Percentiles rank a stretch among this genome's conserved stretches.
These are phyloP conservation scores for Diuraphis noxia DNA, from an alignment of 1,140 invertebrate species.

Conservation along the genomic window DNA sequence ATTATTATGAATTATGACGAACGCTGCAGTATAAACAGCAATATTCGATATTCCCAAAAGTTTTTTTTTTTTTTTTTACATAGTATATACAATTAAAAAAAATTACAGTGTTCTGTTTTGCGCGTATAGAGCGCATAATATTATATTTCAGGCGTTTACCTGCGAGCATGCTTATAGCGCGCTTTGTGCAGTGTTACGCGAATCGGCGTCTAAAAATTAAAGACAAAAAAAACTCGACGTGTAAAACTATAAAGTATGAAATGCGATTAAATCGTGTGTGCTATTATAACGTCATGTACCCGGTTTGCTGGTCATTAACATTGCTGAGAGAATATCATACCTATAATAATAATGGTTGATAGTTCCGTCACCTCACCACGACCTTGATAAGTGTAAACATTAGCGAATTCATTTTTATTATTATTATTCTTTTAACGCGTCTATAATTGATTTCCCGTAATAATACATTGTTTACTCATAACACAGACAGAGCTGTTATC, in stretches of 20 bases:
- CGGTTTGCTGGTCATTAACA: background rate
- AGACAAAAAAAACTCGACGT: background rate
- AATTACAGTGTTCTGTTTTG: background rate
- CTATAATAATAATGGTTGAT: background rate
- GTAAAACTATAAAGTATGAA: background rate
- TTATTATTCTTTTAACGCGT: background rate
- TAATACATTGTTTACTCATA: slow-evolving; percentile 5
- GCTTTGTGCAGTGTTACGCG: too few relatives aligned
- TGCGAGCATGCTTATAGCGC: background rate
- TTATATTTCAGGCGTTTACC: background rate
- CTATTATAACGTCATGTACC: too few relatives aligned
- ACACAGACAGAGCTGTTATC: background rate
- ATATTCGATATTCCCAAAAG: background rate
- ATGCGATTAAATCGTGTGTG: background rate
- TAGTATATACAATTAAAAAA: background rate
- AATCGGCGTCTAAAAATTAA: background rate
- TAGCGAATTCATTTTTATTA: slow-evolving; percentile 4
- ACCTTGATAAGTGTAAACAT: slow-evolving; percentile 16
- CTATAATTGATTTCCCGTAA: slow-evolving; percentile 36
- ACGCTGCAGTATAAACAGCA: background rate
- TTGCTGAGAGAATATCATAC: background rate
- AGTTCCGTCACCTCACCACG: slow-evolving; percentile 2
- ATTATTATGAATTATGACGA: background rate
- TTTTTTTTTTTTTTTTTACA: too few relatives aligned
- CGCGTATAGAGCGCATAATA: background rate